Percentiles rank a stretch among this genome's conserved stretches.
phyloP scores from a whole-genome alignment of 2,113 vertebrate genomes.

The Callionymus lyra region DNA sequence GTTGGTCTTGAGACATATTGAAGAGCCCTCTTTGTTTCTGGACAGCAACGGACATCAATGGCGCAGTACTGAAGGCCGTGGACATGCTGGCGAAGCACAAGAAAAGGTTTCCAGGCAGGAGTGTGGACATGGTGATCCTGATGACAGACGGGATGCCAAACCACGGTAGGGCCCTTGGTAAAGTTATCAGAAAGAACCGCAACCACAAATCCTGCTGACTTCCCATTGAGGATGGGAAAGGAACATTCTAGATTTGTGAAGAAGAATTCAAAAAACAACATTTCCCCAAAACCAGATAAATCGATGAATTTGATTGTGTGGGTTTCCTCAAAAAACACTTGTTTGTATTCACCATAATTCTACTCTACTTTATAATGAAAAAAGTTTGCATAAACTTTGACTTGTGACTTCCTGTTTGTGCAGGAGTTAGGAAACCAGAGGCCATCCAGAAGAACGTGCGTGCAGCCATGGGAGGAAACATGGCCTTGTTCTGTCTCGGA shows the following conservation, averaged over 20 bases:
- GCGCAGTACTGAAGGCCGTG: conserved; percentile 37
- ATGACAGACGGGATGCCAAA: conserved; percentile 62
- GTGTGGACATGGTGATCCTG: conserved; percentile 52
- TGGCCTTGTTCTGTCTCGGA: conserved; percentile 81
- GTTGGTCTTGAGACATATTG: too few relatives aligned
- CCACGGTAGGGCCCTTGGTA: conserved; percentile 14
- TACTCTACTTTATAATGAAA: too few relatives aligned
- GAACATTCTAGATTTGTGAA: too few relatives aligned
- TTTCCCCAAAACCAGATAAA: neutral
- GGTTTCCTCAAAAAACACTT: too few relatives aligned
- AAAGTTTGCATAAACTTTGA: too few relatives aligned
- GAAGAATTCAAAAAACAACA: too few relatives aligned
- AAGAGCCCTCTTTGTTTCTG: too few relatives aligned
- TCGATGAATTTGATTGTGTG: neutral
- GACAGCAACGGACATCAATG: conserved; percentile 56
- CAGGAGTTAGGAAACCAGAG: neutral
- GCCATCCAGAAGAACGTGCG: conserved; percentile 69
- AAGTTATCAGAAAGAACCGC: too few relatives aligned
- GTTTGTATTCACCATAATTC: too few relatives aligned
- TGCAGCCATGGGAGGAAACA: conserved; percentile 56
- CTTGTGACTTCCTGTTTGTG: neutral
- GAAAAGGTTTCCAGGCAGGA: conserved; percentile 37
- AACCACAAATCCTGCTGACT: too few relatives aligned
- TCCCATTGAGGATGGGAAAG: too few relatives aligned
- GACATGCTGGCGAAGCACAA: conserved; percentile 29